Evolutionary conservation across 2,888 invertebrate species (phyloP), one percentile per base, ranked within the genome.

Genomic region (Thyatira batis): DNA sequence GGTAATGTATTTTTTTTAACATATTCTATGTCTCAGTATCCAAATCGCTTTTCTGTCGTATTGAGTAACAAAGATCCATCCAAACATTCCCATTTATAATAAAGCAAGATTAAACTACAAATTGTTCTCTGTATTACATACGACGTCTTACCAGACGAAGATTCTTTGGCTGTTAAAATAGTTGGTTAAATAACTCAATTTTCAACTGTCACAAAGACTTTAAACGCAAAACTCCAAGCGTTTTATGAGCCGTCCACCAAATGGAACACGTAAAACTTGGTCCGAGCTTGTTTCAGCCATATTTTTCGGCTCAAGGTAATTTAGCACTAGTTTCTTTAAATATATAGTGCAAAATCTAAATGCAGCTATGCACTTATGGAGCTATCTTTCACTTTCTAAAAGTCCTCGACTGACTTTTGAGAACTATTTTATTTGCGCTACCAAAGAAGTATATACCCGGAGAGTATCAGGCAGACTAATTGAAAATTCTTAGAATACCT

Each of bases 191-290:
- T 62, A 52, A 59, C 61, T 62, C 50, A 55, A 61, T 63, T 70
- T 65, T 60, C 61, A 65, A 56, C 63, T 65, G 74, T 65, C 69
- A 61, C 57, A 51, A 52, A 58, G 53, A 60, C 60, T 69, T 69
- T 58, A 61, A 67, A 69, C 54, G 52, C 44, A 50, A 49, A 63
- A 68, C 60, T 72, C 68, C 60, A 64, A 71, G 60, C 54, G 68
- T 69, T 73, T 67, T 67, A 73, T 62, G 61, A 55, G 62, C 55
- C 58, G 39, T 20, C 49, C 54, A 33, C 39, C 13, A 17, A 39
- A 28, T 20, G 50, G 55, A 52, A 51, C 33, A 39, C 39, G 39
- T 39, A 39, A 39, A 39, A 39, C 39, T 39, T 39, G 39, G 39
- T 39, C 39, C 39, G 39, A 39, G 17, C 39, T 17, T 39, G 17